Base-by-base conservation (phyloP, 1,140 invertebrate species). In the Andricus grossulariae region DNA sequence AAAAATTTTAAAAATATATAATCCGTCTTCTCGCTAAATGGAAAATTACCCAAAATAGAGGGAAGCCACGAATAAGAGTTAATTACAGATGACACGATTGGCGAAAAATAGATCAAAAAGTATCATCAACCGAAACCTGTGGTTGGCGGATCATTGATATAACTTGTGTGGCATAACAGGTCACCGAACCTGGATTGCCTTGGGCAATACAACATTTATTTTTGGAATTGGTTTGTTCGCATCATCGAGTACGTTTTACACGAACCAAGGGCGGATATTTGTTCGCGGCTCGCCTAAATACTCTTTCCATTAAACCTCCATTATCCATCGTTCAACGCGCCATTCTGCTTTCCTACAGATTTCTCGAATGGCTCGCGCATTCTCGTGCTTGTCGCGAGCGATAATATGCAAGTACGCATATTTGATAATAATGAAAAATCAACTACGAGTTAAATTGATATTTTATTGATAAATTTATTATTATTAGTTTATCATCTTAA, bases 201-300 rank as follows among this genome's bases (percentile, higher is more conserved):
- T 73, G 13, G 50, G 39, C 77, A 76, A 82, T 82, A 32, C 25
- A 74, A 82, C 82, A 83, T 84, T 83, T 72, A 82, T 84, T 82
- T 84, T 81, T 25, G 21, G 80, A 83, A 83, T 78, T 77, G 71
- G 50, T 66, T 80, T 52, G 13, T 52, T 73, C 71, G 60, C 19
- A 45, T 16, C 74, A 51, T 16, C 21, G 49, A 13, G 71, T 66
- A 71, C 70, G 66, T 70, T 77, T 57, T 79, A 18, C 71, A 70
- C 50, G 11, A 49, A 66, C 45, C 45, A 66, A 39, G 19, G 45
- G 50, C 50, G n/a, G 49, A 51, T 49, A 72, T 75, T n/a, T 52
- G 71, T 75, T 49, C 19, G 50, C 15, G 54, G 55, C 66, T 49
- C 54, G 55, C 18, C 70, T 72, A 81, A 77, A 78, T 81, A 72